These are phyloP conservation scores for Poecilia picta DNA, from an alignment of 2,797 vertebrate genomes.

Conservation along the genomic window DNA sequence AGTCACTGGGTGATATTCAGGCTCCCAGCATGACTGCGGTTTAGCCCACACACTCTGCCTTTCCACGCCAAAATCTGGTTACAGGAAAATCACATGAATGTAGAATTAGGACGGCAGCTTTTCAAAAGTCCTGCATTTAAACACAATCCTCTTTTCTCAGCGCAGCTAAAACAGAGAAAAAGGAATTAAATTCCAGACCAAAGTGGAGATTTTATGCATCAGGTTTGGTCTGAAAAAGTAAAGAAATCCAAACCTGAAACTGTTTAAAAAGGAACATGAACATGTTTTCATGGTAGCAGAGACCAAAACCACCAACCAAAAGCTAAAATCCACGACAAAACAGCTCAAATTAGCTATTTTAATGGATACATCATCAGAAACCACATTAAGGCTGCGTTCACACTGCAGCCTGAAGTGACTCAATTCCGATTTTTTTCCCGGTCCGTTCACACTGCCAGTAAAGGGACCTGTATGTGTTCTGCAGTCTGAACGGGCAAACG, in stretches of 20 bases:
- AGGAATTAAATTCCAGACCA: background rate
- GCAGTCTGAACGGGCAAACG: too few species aligned
- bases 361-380: background rate
- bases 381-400: background rate
- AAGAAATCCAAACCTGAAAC: background rate
- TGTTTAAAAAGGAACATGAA: background rate
- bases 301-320: background rate
- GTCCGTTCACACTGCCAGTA: too few species aligned
- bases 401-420: too few species aligned
- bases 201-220: background rate
- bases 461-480: too few species aligned
- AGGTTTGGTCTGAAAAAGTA: background rate
- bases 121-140: background rate
- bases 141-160: background rate
- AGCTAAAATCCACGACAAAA: background rate
- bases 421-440: too few species aligned
- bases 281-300: background rate
- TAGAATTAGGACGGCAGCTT: background rate
- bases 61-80: conserved; percentile 1
- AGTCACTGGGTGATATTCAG: conserved; percentile 3
- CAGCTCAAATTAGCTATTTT: background rate
- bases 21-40: background rate
- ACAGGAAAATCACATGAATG: background rate
- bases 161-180: background rate
- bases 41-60: conserved; percentile 8